Base-by-base conservation (phyloP, 2,113 vertebrate species). In the Chionodraco myersi region DNA sequence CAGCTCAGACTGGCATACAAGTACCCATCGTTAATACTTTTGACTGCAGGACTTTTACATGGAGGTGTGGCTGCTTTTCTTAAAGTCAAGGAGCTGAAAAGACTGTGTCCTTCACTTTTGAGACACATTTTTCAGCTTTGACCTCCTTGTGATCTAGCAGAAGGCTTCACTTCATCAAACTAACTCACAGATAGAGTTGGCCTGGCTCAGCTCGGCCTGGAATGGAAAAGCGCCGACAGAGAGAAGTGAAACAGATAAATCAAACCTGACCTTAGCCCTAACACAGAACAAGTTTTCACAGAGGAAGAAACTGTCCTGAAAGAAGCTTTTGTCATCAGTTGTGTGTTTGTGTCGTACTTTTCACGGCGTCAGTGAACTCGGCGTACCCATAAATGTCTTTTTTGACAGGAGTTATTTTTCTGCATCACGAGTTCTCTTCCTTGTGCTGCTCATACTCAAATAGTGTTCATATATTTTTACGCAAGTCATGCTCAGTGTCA, bases 191-290 rank as follows among this genome's bases (percentile, higher is more conserved):
- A 72, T 36, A 60, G n/a, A 0, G 47, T 0, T 45, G 34, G 59
- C 13, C 21, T 26, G 73, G 47, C 47, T 59, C 54, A 6, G 74
- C 74, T 60, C 56, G 30, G 63, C 74, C 45, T 52, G 74, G 54
- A 59, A 23, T 6, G 44, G 61, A n/a, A 7, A 16, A 3, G 52
- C 23, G 36, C 21, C 30, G 45, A 69, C 66, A 18, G 4, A 12
- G 44, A 68, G 66, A 44, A 56, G 18, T 21, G 6, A 41, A 41
- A 41, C 36, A 41, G 36, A 41, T 41, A 41, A 41, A 41, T 6
- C 7, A 41, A 8, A 30, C 30, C 30, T 26, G 26, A 26, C 26
- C 26, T 26, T 26, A 26, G 3, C 26, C 26, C 26, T 30, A 30
- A 30, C 30, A 30, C 30, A 30, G 30, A 30, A 30, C 30, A 30